Evolutionary conservation across 2,797 vertebrate species (phyloP).

Genomic region (Cyclopterus lumpus): DNA sequence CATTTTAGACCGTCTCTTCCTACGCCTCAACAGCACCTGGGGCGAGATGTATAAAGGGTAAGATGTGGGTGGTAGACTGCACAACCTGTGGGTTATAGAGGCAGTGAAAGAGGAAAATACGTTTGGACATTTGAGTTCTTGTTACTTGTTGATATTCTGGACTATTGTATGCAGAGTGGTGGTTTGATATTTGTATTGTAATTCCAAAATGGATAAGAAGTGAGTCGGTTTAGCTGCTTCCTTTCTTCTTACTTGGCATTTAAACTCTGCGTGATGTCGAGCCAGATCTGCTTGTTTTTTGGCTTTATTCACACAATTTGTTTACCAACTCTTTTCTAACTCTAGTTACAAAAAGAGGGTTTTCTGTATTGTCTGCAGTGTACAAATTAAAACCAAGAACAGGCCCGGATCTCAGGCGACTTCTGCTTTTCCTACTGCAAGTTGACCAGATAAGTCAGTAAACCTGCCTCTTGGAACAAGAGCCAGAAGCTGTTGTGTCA

Average conservation of each 20-base stretch:
- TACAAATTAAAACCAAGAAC: not conserved
- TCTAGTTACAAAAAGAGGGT: not conserved
- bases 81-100: not conserved
- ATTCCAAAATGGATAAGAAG: not conserved
- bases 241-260: not conserved
- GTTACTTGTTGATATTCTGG: not conserved
- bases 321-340: no score
- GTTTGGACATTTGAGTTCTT: not conserved
- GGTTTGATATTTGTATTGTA: not conserved
- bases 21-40: not conserved
- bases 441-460: not conserved
- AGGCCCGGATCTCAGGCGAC: not conserved
- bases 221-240: not conserved
- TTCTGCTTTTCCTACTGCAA: not conserved
- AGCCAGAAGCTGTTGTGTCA: not conserved
- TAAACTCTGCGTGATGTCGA: not conserved
- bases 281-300: not conserved
- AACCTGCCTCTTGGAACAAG: not conserved
- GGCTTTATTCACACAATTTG: not conserved
- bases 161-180: not conserved
- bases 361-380: not conserved
- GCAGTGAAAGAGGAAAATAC: not conserved
- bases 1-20: constrained; percentile 10
- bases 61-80: not conserved
- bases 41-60: not conserved